These are phyloP conservation scores for Rhombomys opimus DNA, from an alignment of 2,113 vertebrate genomes.

Conservation along the genomic window DNA sequence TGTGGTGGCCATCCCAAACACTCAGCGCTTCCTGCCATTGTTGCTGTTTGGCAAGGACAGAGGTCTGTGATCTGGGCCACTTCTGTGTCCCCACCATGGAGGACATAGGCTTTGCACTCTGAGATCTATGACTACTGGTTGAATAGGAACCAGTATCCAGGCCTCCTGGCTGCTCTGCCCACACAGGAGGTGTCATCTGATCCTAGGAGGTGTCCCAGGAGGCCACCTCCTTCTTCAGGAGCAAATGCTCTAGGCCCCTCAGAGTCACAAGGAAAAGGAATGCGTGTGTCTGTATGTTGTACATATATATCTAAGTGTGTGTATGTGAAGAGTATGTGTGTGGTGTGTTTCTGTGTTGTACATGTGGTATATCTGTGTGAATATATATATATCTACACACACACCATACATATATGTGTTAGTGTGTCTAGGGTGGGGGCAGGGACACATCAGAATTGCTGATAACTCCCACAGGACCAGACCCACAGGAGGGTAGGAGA, in stretches of 20 bases:
- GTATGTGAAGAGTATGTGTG: not conserved
- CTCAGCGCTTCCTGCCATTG: not conserved
- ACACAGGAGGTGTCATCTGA: fast-evolving
- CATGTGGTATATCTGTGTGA: not conserved
- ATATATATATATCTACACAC: not conserved
- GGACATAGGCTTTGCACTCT: not conserved
- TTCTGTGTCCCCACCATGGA: not conserved
- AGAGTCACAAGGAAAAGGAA: too few relatives aligned
- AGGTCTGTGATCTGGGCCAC: not conserved
- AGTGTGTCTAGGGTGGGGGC: too few relatives aligned
- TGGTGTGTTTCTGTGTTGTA: not conserved
- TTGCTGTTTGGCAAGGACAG: not conserved
- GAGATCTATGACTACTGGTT: not conserved
- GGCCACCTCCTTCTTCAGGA: not conserved
- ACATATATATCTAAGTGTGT: not conserved
- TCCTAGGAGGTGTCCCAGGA: not conserved
- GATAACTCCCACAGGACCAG: not conserved
- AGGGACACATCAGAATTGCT: not conserved
- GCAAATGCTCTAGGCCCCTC: fast-evolving
- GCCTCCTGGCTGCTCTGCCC: not conserved
- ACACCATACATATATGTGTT: not conserved
- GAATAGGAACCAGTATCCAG: not conserved
- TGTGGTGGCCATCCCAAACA: not conserved
- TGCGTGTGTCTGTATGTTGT: not conserved
- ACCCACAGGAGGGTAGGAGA: not conserved